A percentile compares a stretch with the other conserved stretches of the same genome.
These are phyloP conservation scores for Alethe diademata DNA, from an alignment of 2,113 vertebrate species.

Conservation along the genomic window DNA sequence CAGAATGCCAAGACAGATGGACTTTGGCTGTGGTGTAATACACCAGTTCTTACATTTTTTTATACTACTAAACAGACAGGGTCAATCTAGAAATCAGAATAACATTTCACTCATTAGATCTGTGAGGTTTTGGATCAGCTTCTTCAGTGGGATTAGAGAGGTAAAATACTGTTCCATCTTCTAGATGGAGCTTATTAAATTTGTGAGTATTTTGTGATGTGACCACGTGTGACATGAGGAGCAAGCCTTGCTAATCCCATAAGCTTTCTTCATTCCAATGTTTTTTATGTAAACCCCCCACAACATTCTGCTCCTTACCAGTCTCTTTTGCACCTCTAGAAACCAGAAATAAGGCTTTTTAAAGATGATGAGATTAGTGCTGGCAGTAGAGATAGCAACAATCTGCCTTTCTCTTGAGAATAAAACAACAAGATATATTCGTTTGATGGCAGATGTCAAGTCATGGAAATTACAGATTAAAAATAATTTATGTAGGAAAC, in stretches of 20 bases:
- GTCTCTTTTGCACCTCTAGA: slow-evolving; percentile 15
- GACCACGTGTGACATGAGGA: not conserved
- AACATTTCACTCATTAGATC: not conserved
- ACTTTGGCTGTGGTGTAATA: not conserved
- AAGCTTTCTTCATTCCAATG: not conserved
- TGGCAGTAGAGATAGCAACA: not conserved
- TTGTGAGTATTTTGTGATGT: not conserved
- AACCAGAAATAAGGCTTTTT: not conserved
- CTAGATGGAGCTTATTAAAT: not conserved
- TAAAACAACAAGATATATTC: not conserved
- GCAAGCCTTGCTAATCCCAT: not conserved
- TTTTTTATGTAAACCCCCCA: not conserved
- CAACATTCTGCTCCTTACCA: not conserved
- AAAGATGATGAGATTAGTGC: not conserved
- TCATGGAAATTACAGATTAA: slow-evolving; percentile 44
- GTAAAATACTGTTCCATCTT: not conserved
- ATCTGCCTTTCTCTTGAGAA: slow-evolving; percentile 5
- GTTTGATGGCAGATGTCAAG: slow-evolving; percentile 41
- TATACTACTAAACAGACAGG: not conserved
- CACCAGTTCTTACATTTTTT: not conserved
- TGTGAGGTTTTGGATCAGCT: not conserved
- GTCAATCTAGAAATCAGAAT: not conserved
- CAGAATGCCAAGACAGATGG: not conserved
- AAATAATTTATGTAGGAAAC: slow-evolving; percentile 39
- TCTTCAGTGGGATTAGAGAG: not conserved